Base-by-base conservation (phyloP, 1,140 invertebrate genomes). In the Prorops nasuta region DNA sequence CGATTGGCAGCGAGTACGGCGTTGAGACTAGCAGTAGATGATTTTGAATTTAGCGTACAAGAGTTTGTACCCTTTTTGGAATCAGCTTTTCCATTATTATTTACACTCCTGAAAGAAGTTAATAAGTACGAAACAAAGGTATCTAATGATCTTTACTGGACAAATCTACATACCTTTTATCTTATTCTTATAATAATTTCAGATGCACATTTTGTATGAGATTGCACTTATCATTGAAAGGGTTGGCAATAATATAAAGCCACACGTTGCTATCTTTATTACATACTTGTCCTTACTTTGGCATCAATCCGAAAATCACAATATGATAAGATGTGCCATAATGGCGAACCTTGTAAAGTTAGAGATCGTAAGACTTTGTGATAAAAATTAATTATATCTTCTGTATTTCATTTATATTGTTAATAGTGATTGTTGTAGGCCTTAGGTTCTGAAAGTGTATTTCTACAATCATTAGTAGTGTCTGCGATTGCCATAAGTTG, bases 41-140 rank as follows among this genome's bases (percentile, higher is more conserved):
- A 96, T 72, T 96, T 96, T 80, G 91, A 94, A 69, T 97, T 97
- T 76, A 85, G 87, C 63, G 81, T 85, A 1, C 87, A 94, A 43
- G 85, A 91, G 63, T 96, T 97, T 68, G 80, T 86, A 44, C 86
- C 90, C 9, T 96, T 86, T 74, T 81, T 95, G 31, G 85, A 90
- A 21, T 79, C 85, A 14, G 79, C 84, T 2, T 94, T 96, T 67
- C 80, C 83, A 40, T 80, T 89, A 34, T 77, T 97, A 2, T 96
- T 95, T 77, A 77, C 84, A 47, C 80, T 98, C 37, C 77, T 98
- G 37, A 90, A 91, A 67, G 90, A 95, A 76, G 90, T 90, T 0
- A 81, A 85, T 57, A 92, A 96, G 77, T 95, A 91, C 80, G 94
- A 97, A 74, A 94, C 91, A 2, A 98, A 96, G 79, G 88, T 90